Evolutionary conservation across 2,113 vertebrate genomes (phyloP).

Genomic region (Anas platyrhynchos): DNA sequence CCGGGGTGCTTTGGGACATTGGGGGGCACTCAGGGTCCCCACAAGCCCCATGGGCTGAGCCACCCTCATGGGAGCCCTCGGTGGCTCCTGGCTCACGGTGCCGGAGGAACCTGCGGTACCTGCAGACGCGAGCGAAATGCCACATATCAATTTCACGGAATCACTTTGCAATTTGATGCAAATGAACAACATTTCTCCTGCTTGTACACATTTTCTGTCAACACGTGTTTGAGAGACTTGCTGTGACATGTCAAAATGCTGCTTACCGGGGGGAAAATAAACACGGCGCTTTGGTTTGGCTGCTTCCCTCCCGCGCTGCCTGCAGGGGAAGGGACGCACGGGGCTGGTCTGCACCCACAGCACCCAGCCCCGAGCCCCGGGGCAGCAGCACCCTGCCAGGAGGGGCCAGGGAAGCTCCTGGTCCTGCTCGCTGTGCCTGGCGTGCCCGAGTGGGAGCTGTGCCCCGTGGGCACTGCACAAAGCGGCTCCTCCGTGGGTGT

Average conservation of each 20-base stretch:
- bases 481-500: accelerated
- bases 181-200: background rate
- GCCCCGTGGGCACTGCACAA: background rate
- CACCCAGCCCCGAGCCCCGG: background rate
- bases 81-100: accelerated
- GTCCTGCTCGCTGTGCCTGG: accelerated
- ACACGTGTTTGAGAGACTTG: background rate
- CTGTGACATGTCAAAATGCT: background rate
- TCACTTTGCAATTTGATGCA: background rate
- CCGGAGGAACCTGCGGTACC: background rate
- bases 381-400: background rate
- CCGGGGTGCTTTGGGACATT: accelerated
- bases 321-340: background rate
- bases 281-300: accelerated
- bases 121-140: background rate
- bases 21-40: accelerated
- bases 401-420: accelerated
- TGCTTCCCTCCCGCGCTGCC: background rate
- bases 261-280: background rate
- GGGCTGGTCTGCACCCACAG: background rate
- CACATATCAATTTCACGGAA: background rate
- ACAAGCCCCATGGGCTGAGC: accelerated
- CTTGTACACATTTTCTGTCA: background rate
- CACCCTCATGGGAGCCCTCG: background rate
- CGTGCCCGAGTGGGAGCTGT: background rate